Evolutionary conservation across 2,888 invertebrate genomes (phyloP), one percentile per base, ranked within the genome.

Genomic region (Tetranychus piercei): DNA sequence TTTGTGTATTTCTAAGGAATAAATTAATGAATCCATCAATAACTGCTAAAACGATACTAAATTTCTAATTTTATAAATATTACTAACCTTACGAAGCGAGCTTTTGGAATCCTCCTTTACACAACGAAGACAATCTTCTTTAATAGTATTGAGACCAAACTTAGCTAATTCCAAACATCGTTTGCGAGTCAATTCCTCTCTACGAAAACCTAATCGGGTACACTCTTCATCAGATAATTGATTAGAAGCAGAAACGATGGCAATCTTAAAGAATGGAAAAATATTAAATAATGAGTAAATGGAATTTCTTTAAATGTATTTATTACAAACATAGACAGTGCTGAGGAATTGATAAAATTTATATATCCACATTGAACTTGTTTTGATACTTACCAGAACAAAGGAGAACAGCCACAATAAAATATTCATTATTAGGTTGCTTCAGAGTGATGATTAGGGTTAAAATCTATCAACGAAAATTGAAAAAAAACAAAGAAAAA

Each of bases 91-190:
- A 2, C 15, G 86, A 86, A 2, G 87, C 85, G 92, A 90, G 4
- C 77, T 78, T 11, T 78, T 77, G 76, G 81, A 82, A 45, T 74
- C 76, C 78, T 87, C 86, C 77, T 89, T 87, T 81, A 92, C 92
- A 80, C 93, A 93, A 82, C 89, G 87, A 76, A 87, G 86, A 80
- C 93, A 93, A 78, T 87, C 87, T 18, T 86, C 86, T 75, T 88
- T 86, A 77, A 90, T 82, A 74, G 87, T 84, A 73, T 86, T 86
- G 76, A 93, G 84, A 76, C 87, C 86, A 82, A 88, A 92, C 81
- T 90, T 88, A 76, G 87, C 86, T 72, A 95, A 84, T 81, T 90
- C 88, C 79, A 91, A 89, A 83, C 95, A 96, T 6, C 91, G 91
- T 11, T 91, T 90, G 82, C 95, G 95, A 79, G 91, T 82, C 75